Evolutionary conservation across 2,113 vertebrate genomes (phyloP).

Genomic region (Myanophis thanlyinensis): DNA sequence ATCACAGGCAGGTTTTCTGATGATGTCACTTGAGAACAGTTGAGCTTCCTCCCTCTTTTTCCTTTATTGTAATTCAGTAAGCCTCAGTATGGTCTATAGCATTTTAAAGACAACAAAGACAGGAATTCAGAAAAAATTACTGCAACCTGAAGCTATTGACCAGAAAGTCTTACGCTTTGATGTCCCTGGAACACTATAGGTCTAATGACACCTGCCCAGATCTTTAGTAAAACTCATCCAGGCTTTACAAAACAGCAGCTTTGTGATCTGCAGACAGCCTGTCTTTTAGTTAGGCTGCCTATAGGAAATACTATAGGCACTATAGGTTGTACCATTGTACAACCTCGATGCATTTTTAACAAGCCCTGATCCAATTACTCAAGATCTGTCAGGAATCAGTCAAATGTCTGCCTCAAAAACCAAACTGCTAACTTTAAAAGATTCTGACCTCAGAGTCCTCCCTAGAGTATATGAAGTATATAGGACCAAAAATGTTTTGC

Average conservation of each 20-base stretch:
- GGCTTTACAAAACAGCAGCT: conserved; percentile 28
- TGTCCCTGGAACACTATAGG: not conserved
- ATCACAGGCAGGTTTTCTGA: not conserved
- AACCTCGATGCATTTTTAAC: conserved; percentile 43
- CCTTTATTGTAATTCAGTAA: not conserved
- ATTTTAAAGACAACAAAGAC: not conserved
- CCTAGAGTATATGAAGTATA: conserved; percentile 44
- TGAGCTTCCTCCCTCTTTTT: not conserved
- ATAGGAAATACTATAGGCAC: not conserved
- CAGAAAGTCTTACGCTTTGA: conserved; percentile 25
- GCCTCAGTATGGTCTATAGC: fast-evolving
- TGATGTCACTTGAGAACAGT: conserved; percentile 2
- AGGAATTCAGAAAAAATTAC: conserved; percentile 1
- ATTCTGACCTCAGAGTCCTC: conserved; percentile 30
- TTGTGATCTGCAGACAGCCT: conserved; percentile 12
- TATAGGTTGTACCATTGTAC: not conserved
- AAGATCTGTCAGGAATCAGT: conserved; percentile 43
- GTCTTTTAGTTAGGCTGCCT: conserved; percentile 3
- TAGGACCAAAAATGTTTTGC: not conserved
- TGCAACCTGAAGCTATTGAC: not conserved
- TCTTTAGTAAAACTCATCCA: conserved; percentile 22
- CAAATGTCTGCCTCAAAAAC: conserved; percentile 49
- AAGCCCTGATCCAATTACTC: conserved; percentile 38
- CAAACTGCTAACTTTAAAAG: conserved; percentile 44
- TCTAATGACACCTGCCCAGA: conserved; percentile 21